Evolutionary conservation across 1,140 invertebrate genomes (phyloP).

Genomic region (Chlorops oryzae): DNA sequence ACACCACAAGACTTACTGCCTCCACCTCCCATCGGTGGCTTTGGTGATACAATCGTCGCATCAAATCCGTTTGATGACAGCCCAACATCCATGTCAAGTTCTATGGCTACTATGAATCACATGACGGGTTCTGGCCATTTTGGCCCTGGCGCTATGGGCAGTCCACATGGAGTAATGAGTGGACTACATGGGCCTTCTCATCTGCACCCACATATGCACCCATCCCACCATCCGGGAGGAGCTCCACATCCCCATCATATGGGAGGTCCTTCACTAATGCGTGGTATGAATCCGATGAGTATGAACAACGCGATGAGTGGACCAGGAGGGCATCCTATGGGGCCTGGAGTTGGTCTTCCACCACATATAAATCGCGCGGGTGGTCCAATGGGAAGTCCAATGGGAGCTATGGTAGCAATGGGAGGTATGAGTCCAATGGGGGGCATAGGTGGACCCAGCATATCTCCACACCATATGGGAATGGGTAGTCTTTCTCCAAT

Average conservation of each 20-base stretch:
- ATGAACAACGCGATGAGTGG: conserved; percentile 49
- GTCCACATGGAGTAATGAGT: conserved; percentile 51
- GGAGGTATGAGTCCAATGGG: conserved; percentile 57
- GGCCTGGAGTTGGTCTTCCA: conserved; percentile 38
- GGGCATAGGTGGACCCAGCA: conserved; percentile 48
- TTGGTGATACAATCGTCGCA: conserved; percentile 88
- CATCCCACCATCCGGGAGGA: conserved; percentile 53
- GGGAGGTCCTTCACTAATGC: conserved; percentile 57
- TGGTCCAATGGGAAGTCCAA: conserved; percentile 44
- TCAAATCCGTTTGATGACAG: conserved; percentile 95
- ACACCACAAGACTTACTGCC: conserved; percentile 68
- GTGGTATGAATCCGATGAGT: conserved; percentile 64
- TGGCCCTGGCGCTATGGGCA: conserved; percentile 33
- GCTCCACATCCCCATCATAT: conserved; percentile 48
- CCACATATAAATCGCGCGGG: conserved; percentile 44
- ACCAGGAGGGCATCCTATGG: conserved; percentile 36
- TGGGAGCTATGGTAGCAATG: conserved; percentile 50
- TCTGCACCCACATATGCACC: conserved; percentile 47
- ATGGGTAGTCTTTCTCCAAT: conserved; percentile 58
- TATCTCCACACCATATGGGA: conserved; percentile 60
- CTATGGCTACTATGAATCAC: conserved; percentile 52
- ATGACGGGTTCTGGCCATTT: conserved; percentile 27
- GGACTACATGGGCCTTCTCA: conserved; percentile 49
- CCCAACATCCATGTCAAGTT: conserved; percentile 53
- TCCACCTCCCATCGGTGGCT: conserved; percentile 76